These are phyloP conservation scores for Limnephilus marmoratus DNA, from an alignment of 2,888 invertebrate genomes.

Conservation along the genomic window DNA sequence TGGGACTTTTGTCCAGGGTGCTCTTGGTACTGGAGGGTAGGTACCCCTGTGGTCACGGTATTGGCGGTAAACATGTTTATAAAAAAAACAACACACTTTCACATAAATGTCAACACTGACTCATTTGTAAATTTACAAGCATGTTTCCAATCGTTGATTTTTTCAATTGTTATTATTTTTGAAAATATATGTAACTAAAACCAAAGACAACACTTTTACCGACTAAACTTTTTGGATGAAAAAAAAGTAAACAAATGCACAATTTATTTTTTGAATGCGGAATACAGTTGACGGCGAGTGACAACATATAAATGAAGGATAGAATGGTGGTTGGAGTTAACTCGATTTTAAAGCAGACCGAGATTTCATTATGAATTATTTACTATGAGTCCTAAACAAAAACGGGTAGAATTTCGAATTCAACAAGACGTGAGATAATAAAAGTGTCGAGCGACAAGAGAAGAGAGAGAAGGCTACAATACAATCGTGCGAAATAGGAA, in stretches of 20 bases:
- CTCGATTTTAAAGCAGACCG: slow-evolving; percentile 1
- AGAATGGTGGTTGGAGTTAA: background rate
- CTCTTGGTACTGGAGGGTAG: slow-evolving; percentile 83
- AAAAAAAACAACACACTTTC: slow-evolving; percentile 71
- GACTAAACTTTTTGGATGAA: slow-evolving; percentile 42
- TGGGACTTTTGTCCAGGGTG: slow-evolving; percentile 79
- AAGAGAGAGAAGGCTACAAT: slow-evolving; percentile 69
- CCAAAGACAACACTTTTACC: background rate
- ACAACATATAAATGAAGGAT: background rate
- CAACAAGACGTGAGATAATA: slow-evolving; percentile 37
- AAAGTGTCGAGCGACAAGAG: slow-evolving; percentile 47
- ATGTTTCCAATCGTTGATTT: background rate
- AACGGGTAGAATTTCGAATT: slow-evolving; percentile 48
- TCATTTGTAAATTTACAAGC: background rate
- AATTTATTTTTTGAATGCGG: slow-evolving; percentile 19
- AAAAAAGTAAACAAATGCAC: slow-evolving; percentile 47
- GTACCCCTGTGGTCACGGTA: slow-evolving; percentile 79
- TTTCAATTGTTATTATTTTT: background rate
- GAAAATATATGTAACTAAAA: background rate
- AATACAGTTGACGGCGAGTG: background rate
- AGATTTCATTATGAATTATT: background rate
- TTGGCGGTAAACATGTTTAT: slow-evolving; percentile 78
- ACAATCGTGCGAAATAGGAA: slow-evolving; percentile 74
- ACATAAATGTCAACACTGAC: slow-evolving; percentile 66
- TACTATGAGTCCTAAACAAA: slow-evolving; percentile 17